Evolutionary conservation across 2,888 invertebrate genomes (phyloP).

Genomic region (Agrotis ipsilon): DNA sequence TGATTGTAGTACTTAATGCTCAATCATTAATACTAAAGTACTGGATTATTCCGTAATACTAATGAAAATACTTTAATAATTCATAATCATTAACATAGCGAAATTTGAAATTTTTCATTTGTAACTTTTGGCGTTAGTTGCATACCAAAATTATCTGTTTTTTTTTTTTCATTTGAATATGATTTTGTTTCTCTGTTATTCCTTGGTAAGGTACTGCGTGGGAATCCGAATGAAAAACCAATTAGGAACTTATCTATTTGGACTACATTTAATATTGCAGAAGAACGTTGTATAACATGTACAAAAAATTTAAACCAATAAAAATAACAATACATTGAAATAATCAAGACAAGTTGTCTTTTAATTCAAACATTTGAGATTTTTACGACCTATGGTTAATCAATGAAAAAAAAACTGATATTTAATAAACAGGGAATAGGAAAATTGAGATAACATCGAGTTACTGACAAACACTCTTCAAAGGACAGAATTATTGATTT

Average conservation of each 20-base stretch:
- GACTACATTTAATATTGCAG: no score
- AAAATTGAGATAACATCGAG: slow-evolving; percentile 4
- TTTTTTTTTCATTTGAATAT: no score
- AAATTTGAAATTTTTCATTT: no score
- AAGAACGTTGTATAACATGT: no score
- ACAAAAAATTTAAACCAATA: slow-evolving; percentile 11
- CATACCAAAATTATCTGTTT: no score
- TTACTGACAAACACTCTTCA: slow-evolving; percentile 25
- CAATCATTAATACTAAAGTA: slow-evolving; percentile 37
- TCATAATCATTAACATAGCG: no score
- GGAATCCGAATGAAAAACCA: no score
- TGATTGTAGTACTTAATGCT: slow-evolving; percentile 30
- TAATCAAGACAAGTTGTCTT: background rate
- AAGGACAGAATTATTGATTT: slow-evolving; percentile 33
- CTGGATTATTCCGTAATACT: slow-evolving; percentile 21
- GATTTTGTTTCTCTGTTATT: no score
- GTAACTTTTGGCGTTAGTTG: no score
- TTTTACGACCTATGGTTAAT: slow-evolving; percentile 7
- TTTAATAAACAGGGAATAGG: slow-evolving; percentile 25
- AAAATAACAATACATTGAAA: background rate
- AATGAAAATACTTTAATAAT: no score
- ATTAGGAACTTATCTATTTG: no score
- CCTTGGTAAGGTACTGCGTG: no score
- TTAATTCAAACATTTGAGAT: background rate
- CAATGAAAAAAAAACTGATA: slow-evolving; percentile 17